Conservation (phyloP, 2,797 vertebrate genomes). For the Champsocephalus gunnari region DNA sequence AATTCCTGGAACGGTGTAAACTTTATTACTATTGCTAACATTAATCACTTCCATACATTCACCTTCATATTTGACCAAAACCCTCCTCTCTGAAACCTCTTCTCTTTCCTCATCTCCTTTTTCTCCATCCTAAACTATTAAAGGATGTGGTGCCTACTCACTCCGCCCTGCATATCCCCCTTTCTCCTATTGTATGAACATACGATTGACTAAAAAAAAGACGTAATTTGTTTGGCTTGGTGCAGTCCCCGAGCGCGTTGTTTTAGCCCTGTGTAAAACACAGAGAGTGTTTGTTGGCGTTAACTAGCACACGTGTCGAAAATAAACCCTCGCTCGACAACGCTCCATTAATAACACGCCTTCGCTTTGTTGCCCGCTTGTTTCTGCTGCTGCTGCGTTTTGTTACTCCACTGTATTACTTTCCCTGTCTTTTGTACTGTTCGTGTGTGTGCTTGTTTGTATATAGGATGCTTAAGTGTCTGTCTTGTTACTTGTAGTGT, state of each 20-base stretch:
- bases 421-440: slow-evolving; percentile 58
- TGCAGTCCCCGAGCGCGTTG: slow-evolving; percentile 74
- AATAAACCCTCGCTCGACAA: slow-evolving; percentile 81
- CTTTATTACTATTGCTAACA: not conserved
- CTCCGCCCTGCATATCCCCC: slow-evolving; percentile 22
- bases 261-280: slow-evolving; percentile 73
- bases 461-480: slow-evolving; percentile 20
- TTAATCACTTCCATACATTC: not conserved
- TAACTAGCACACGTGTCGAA: slow-evolving; percentile 84
- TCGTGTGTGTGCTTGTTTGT: slow-evolving; percentile 10
- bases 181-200: slow-evolving; percentile 67
- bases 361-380: slow-evolving; percentile 73
- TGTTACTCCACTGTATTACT: slow-evolving; percentile 74
- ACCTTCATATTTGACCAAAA: not conserved
- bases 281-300: slow-evolving; percentile 77
- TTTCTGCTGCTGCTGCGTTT: slow-evolving; percentile 83
- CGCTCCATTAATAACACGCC: slow-evolving; percentile 81
- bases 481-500: slow-evolving; percentile 24
- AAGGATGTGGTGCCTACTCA: slow-evolving; percentile 3
- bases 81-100: not conserved
- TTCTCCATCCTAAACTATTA: slow-evolving; percentile 32
- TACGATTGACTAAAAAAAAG: slow-evolving; percentile 79
- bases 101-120: slow-evolving; percentile 8
- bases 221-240: slow-evolving; percentile 72
- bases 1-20: not conserved